A percentile compares a stretch with the other conserved stretches of the same genome.
Conservation (phyloP, 2,113 vertebrate species). For the Lagenorhynchus albirostris region DNA sequence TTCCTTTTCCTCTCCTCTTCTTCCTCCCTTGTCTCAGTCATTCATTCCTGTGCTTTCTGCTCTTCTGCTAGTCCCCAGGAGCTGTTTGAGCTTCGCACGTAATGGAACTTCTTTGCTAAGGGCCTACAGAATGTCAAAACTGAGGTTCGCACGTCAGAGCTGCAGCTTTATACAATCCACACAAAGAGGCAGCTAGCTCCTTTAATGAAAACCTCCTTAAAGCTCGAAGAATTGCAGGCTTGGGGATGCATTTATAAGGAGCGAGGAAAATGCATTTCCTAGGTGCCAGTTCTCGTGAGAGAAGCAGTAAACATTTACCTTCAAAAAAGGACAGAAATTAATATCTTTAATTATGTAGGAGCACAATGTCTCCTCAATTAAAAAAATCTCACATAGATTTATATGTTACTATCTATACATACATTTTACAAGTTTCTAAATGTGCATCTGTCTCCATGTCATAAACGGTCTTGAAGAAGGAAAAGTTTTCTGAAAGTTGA, state of each 20-base stretch:
- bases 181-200: constrained; percentile 86
- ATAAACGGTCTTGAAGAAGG: constrained; percentile 21
- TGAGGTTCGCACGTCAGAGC: constrained; percentile 81
- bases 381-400: constrained; percentile 67
- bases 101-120: constrained; percentile 84
- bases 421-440: constrained; percentile 45
- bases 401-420: constrained; percentile 48
- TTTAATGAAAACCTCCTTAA: constrained; percentile 86
- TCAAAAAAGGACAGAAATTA: constrained; percentile 78
- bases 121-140: constrained; percentile 84
- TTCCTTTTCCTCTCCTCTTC: no score
- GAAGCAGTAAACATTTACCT: constrained; percentile 80
- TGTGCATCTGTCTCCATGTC: neutral
- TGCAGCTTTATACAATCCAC: constrained; percentile 79
- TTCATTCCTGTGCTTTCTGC: constrained; percentile 75
- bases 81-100: constrained; percentile 63
- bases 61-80: constrained; percentile 67
- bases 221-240: constrained; percentile 81
- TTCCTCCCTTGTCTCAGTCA: constrained; percentile 56
- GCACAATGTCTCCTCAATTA: constrained; percentile 70
- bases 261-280: constrained; percentile 82
- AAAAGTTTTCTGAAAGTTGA: constrained; percentile 76
- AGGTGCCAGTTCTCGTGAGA: constrained; percentile 79
- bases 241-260: constrained; percentile 82
- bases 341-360: constrained; percentile 75